These are phyloP conservation scores for Lathamus discolor DNA, from an alignment of 2,113 vertebrate species.

Conservation along the genomic window DNA sequence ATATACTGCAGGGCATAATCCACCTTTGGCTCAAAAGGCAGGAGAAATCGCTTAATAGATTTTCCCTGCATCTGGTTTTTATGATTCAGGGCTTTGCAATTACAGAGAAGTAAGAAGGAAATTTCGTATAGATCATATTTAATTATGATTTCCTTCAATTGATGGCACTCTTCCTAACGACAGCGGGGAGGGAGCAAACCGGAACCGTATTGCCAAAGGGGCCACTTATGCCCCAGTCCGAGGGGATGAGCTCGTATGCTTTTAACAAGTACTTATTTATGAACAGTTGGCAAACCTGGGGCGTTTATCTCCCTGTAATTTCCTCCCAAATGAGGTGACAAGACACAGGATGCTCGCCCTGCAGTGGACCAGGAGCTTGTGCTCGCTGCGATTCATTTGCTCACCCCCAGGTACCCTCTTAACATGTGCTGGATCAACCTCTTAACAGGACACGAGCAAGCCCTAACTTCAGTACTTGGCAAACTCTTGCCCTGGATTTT, in stretches of 20 bases:
- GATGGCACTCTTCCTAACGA: not conserved
- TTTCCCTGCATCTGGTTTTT: not conserved
- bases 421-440: fast-evolving
- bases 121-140: not conserved
- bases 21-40: not conserved
- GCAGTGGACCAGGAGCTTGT: not conserved
- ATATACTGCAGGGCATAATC: not conserved
- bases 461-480: not conserved
- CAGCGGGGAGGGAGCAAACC: not conserved
- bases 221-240: fast-evolving
- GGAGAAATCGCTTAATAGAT: not conserved
- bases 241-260: not conserved
- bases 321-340: not conserved
- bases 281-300: not conserved
- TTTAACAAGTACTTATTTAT: not conserved
- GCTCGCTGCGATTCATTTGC: not conserved
- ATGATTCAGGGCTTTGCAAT: not conserved
- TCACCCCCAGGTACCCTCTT: not conserved
- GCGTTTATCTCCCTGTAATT: not conserved
- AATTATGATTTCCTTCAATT: not conserved
- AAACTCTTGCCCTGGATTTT: not conserved
- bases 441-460: fast-evolving
- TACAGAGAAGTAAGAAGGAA: not conserved
- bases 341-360: not conserved
- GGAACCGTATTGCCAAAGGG: fast-evolving